phyloP scores from a whole-genome alignment of 2,797 vertebrate genomes.

The Linurgus olivaceus region DNA sequence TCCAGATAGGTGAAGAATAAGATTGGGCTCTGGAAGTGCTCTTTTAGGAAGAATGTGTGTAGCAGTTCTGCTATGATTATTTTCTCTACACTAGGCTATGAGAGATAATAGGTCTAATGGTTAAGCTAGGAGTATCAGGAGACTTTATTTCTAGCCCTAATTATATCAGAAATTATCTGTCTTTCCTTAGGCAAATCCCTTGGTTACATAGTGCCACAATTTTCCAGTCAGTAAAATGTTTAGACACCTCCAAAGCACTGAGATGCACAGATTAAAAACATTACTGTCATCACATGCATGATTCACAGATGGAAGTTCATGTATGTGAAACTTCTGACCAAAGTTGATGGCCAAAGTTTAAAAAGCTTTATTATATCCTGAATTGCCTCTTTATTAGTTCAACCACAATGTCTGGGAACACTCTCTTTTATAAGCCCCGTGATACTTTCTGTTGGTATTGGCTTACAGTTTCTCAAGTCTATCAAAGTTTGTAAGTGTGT shows the following conservation, averaged over 20 bases:
- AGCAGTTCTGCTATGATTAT: neutral
- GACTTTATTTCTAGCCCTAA: constrained; percentile 48
- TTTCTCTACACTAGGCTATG: neutral
- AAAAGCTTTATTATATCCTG: neutral
- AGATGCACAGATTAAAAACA: neutral
- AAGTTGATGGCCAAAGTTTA: neutral
- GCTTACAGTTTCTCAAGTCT: constrained; percentile 39
- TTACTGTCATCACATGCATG: neutral
- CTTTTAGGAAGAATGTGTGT: neutral
- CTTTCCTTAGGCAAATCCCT: constrained; percentile 39
- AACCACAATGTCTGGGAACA: neutral
- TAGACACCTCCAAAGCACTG: neutral
- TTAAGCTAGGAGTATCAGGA: constrained; percentile 1
- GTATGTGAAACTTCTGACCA: neutral
- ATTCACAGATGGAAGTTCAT: neutral
- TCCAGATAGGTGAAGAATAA: neutral
- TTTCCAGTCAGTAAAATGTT: constrained; percentile 10
- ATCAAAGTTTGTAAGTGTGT: constrained; percentile 40
- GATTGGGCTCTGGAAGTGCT: neutral
- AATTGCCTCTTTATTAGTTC: constrained; percentile 19
- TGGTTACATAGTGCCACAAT: neutral
- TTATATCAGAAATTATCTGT: constrained; percentile 39
- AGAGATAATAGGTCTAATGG: constrained; percentile 5
- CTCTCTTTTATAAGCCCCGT: neutral
- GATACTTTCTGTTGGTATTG: constrained; percentile 7